These are phyloP conservation scores for Antrozous pallidus DNA, from an alignment of 2,797 vertebrate species.

Conservation along the genomic window DNA sequence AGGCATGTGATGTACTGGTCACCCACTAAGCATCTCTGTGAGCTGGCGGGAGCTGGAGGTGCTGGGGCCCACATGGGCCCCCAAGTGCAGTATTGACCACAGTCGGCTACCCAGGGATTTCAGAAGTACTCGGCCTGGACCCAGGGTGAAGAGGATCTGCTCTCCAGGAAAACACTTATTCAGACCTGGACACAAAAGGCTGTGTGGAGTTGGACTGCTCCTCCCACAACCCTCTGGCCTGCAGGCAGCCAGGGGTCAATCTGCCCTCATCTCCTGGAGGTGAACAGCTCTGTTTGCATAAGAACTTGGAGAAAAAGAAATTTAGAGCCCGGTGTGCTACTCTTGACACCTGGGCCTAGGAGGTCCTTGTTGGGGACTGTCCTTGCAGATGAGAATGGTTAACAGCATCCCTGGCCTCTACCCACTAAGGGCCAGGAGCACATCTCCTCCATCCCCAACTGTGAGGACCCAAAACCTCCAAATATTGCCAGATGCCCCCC, in stretches of 20 bases:
- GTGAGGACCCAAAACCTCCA: not conserved
- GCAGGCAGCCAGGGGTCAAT: not conserved
- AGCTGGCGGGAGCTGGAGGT: too few species aligned
- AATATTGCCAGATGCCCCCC: not conserved
- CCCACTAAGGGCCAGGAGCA: not conserved
- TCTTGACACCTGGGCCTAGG: not conserved
- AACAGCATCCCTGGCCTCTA: not conserved
- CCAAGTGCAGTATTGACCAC: not conserved
- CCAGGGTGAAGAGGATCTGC: fast-evolving
- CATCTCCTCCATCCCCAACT: not conserved
- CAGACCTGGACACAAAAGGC: not conserved
- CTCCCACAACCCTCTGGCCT: not conserved
- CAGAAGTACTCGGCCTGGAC: not conserved
- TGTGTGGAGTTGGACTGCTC: not conserved
- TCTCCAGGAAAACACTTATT: too few species aligned
- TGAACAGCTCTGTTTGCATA: not conserved
- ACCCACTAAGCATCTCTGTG: not conserved
- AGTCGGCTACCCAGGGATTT: not conserved
- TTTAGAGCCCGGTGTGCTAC: not conserved
- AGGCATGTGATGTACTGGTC: not conserved
- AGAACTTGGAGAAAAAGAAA: not conserved
- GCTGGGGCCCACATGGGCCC: fast-evolving
- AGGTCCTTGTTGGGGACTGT: not conserved
- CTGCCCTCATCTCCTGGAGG: not conserved
- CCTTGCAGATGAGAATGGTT: not conserved